Base-by-base conservation (phyloP, 1,140 invertebrate species). In the Drosophila parabipectinata region DNA sequence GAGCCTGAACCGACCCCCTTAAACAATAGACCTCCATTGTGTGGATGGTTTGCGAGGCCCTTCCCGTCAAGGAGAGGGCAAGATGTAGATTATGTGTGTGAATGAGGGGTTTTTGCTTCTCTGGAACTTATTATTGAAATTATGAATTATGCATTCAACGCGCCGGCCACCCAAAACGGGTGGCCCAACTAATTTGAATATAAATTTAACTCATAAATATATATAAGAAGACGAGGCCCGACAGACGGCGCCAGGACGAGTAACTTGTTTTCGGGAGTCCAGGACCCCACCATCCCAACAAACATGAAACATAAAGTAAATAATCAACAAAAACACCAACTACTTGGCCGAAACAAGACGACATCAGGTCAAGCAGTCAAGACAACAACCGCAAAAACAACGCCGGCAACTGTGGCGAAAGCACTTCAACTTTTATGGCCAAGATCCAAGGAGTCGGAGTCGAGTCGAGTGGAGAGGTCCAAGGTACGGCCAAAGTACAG, bases 61-160 rank as follows among this genome's bases (percentile, higher is more conserved):
- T 44, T 18, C 15, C 15, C 44, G 0, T 41, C 52, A 18, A 47
- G 18, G 44, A 9, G 44, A 28, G 8, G 48, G 21, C 56, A 53
- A 60, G 64, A 57, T 62, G 53, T 66, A 47, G 52, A 58, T 64
- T 64, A 37, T 41, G 54, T 54, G 44, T 50, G 55, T 45, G 44
- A 57, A 74, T 66, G 52, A 30, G 26, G 3, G 10, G 50, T 53
- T 48, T 74, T 28, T 66, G 48, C 57, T 69, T 41, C 53, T 56
- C 55, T 63, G 67, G 44, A 75, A 45, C 67, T 79, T 67, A 72
- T 84, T 77, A 84, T 79, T 72, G 66, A 84, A 84, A 84, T 76
- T 67, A 59, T 84, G 63, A 83, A 83, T 76, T 72, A 84, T 79
- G 80, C 66, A 79, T 66, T 61, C 60, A 41, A 15, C 44, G 37